Percentiles rank a stretch among this genome's conserved stretches.
Conservation (phyloP, 2,888 invertebrate genomes). For the Philereme vetulata region DNA sequence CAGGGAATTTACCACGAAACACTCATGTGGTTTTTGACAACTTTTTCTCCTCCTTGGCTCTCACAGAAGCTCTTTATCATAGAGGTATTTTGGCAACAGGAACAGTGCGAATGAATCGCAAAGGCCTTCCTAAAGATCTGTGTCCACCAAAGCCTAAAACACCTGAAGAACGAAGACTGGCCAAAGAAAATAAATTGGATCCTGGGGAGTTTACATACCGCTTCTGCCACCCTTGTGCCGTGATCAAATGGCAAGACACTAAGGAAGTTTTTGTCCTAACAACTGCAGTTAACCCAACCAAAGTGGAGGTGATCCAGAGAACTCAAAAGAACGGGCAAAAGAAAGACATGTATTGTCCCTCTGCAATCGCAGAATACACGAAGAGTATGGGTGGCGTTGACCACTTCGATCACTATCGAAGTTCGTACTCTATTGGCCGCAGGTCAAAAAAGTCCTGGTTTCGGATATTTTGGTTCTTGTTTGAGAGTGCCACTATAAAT, state of each 20-base stretch:
- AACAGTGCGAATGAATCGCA: conserved; percentile 26
- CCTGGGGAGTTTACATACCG: conserved; percentile 26
- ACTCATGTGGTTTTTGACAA: conserved; percentile 38
- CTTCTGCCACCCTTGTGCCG: conserved; percentile 20
- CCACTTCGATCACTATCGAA: conserved; percentile 26
- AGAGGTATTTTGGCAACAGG: conserved; percentile 31
- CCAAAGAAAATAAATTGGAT: conserved; percentile 13
- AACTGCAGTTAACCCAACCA: conserved; percentile 34
- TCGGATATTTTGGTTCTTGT: conserved; percentile 36
- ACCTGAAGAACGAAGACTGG: conserved; percentile 22
- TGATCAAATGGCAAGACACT: conserved; percentile 30
- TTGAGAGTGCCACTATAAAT: conserved; percentile 35
- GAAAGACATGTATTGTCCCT: conserved; percentile 29
- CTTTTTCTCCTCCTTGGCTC: conserved; percentile 37
- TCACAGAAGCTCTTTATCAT: conserved; percentile 36
- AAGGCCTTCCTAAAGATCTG: conserved; percentile 36
- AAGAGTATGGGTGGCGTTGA: conserved; percentile 33
- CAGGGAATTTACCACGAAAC: conserved; percentile 29
- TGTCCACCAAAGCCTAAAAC: conserved; percentile 20
- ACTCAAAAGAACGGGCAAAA: conserved; percentile 35
- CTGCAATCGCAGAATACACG: conserved; percentile 36
- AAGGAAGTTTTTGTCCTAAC: conserved; percentile 21
- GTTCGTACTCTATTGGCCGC: conserved; percentile 30
- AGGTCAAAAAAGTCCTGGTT: conserved; percentile 31
- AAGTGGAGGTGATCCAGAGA: conserved; percentile 32